Base-by-base conservation (phyloP, 2,888 invertebrate species). In the Druceiella hillmani region DNA sequence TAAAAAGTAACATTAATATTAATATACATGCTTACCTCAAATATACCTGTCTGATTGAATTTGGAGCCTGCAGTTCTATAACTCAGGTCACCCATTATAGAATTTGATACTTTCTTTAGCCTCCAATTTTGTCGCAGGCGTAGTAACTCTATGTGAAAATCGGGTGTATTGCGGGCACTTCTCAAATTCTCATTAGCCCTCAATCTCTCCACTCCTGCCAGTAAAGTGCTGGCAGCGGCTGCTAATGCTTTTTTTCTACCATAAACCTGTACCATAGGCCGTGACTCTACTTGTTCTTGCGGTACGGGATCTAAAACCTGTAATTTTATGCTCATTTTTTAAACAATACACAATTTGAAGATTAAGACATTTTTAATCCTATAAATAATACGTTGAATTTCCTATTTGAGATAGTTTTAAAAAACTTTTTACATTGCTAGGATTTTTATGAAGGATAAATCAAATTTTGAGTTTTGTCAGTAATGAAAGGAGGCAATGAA, bases 31-130 rank as follows among this genome's bases (percentile, higher is more conserved):
- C 13, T 34, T 51, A 95, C 94, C 74, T 95, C 94, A 73, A 95
- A 94, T 52, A 90, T 87, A 3, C 95, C 95, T 41, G 88, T 87
- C 66, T 94, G 93, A 43, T 83, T 83, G 58, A 88, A 95, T 57
- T 93, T 88, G 0, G 94, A 95, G 2, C 95, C 95, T 45, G 94
- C 94, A 55, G 94, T 93, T 44, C 92, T 78, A 57, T 95, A 97
- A 59, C 95, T 95, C 4, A 97, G 76, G 65, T 97, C 97, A 0
- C 97, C 97, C 35, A 97, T 86, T 39, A 97, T 97, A 0, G 88
- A 84, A 58, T 91, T 93, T 0, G 92, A 91, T 1, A 93, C 91
- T 70, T 95, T 95, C 58, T 95, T 93, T n/a, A 97, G 64, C 30
- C 95, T 74, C 95, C 95, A 97, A 56, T 91, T 92, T 56, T 95